These are phyloP conservation scores for Emydoidea blandingii DNA, from an alignment of 2,797 vertebrate genomes.

Conservation along the genomic window DNA sequence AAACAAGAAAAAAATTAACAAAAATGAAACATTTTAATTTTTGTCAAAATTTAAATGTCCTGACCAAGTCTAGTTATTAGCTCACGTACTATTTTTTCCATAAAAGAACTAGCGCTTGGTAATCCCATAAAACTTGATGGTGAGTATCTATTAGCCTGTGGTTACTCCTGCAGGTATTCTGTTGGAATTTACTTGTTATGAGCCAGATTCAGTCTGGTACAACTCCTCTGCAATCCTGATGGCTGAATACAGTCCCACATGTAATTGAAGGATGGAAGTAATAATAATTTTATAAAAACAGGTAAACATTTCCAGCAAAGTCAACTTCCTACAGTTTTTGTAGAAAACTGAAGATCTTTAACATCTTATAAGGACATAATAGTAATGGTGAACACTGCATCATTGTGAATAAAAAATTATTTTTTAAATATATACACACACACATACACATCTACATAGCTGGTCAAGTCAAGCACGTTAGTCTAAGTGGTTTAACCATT, in stretches of 20 bases:
- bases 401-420: not conserved
- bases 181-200: constrained; percentile 22
- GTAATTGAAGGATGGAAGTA: not conserved
- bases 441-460: no score
- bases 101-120: not conserved
- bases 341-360: constrained; percentile 14
- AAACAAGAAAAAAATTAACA: no score
- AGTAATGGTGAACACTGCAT: not conserved
- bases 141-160: not conserved
- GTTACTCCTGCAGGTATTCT: constrained; percentile 28
- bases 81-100: not conserved
- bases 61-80: no score
- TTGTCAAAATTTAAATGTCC: not conserved
- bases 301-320: constrained; percentile 14
- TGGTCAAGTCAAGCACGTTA: no score
- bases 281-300: not conserved
- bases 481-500: no score
- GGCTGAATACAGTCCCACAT: constrained; percentile 5
- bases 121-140: not conserved
- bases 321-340: not conserved
- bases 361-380: not conserved
- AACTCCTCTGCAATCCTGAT: constrained; percentile 4
- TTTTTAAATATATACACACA: not conserved
- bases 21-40: no score
- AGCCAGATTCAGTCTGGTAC: constrained; percentile 14